Conservation (phyloP, 2,888 invertebrate species). For the Malthinus flaveolus region DNA sequence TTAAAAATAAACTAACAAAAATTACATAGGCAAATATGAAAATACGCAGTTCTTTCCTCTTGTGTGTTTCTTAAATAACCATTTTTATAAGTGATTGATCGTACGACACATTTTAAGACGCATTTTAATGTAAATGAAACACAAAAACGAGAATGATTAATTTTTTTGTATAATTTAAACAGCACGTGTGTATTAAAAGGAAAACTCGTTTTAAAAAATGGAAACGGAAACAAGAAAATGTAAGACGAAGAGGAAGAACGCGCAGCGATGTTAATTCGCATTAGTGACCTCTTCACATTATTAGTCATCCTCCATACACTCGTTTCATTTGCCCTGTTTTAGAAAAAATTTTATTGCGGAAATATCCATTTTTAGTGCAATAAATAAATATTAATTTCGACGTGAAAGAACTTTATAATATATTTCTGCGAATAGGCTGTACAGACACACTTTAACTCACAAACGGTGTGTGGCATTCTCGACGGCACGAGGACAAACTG, state of each 20-base stretch:
- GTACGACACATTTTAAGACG: not conserved
- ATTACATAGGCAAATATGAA: not conserved
- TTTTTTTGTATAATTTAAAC: too few relatives aligned
- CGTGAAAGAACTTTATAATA: too few relatives aligned
- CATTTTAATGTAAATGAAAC: not conserved
- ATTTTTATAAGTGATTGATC: constrained; percentile 1
- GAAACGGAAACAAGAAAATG: constrained; percentile 20
- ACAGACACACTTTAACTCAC: too few relatives aligned
- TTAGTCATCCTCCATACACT: constrained; percentile 22
- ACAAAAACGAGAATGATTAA: not conserved
- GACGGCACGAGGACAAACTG: too few relatives aligned
- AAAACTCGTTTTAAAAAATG: not conserved
- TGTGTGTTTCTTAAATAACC: not conserved
- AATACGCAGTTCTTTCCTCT: not conserved
- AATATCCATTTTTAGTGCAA: too few relatives aligned
- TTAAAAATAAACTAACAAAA: too few relatives aligned
- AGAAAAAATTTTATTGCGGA: too few relatives aligned
- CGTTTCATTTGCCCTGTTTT: too few relatives aligned
- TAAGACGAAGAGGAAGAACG: constrained; percentile 17
- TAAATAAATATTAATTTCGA: too few relatives aligned
- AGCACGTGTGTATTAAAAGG: too few relatives aligned
- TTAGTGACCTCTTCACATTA: constrained; percentile 27
- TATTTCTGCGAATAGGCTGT: too few relatives aligned
- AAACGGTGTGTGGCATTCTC: too few relatives aligned
- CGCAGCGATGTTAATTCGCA: constrained; percentile 19